Percentiles rank a stretch among this genome's conserved stretches.
Evolutionary conservation across 2,888 invertebrate genomes (phyloP).

Genomic region (Drosophila hamatofila): DNA sequence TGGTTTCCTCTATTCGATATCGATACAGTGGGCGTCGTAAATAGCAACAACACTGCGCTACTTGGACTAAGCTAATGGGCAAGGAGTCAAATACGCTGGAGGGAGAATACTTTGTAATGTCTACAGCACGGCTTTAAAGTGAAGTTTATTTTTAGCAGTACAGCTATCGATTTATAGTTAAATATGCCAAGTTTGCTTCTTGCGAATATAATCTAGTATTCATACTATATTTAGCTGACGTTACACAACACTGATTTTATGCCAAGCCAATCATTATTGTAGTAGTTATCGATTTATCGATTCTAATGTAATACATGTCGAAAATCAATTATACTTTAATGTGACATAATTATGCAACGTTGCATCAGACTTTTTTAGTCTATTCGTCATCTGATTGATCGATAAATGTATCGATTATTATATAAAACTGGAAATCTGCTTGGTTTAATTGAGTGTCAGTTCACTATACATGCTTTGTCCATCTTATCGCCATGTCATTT

Average conservation of each 20-base stretch:
- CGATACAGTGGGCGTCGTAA: neutral
- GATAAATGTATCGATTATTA: neutral
- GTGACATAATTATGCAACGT: neutral
- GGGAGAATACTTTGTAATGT: neutral
- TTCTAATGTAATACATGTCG: neutral
- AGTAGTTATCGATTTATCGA: neutral
- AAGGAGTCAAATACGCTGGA: neutral
- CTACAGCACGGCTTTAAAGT: neutral
- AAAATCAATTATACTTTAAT: neutral
- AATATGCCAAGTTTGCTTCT: neutral
- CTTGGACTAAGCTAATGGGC: neutral
- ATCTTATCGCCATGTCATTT: too few relatives aligned
- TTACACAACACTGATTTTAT: neutral
- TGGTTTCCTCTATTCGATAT: constrained; percentile 7
- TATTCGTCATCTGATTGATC: too few relatives aligned
- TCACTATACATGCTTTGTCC: neutral
- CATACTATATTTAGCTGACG: neutral
- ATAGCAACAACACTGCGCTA: neutral
- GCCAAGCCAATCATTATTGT: neutral
- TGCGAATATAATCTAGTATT: neutral
- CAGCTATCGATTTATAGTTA: neutral
- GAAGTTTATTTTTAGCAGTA: neutral
- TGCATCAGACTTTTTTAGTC: neutral
- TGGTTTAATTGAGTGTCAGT: neutral
- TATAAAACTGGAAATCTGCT: neutral